phyloP scores from a whole-genome alignment of 1,140 invertebrate genomes.

The Cardiocondyla obscurior region DNA sequence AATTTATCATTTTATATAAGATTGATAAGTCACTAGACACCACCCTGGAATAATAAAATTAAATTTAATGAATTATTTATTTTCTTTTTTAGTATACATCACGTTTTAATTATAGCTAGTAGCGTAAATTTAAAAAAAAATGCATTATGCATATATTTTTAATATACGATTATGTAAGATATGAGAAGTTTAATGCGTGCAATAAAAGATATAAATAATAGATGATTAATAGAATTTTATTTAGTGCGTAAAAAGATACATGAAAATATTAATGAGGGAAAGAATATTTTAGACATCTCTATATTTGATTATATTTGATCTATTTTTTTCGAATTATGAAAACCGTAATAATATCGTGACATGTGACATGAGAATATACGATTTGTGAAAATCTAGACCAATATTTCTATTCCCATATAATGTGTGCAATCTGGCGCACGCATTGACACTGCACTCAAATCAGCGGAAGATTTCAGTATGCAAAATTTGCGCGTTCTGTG shows the following conservation, averaged over 20 bases:
- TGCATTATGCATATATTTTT: not conserved
- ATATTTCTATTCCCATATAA: not conserved
- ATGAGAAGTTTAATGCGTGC: not conserved
- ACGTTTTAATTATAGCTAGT: not conserved
- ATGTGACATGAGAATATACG: not conserved
- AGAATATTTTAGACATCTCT: not conserved
- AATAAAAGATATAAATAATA: not conserved
- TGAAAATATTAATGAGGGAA: not conserved
- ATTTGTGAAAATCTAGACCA: not conserved
- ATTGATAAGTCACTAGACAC: conserved; percentile 22
- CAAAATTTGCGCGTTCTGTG: not conserved
- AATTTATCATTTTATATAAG: conserved; percentile 46
- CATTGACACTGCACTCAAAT: conserved; percentile 15
- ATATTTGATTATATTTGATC: not conserved
- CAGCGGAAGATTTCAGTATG: not conserved
- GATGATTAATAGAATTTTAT: not conserved
- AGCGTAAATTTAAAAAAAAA: not conserved
- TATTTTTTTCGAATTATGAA: not conserved
- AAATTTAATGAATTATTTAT: conserved; percentile 37
- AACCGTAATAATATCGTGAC: not conserved
- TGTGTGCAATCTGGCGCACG: not conserved
- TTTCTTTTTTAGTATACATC: not conserved
- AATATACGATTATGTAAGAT: not conserved
- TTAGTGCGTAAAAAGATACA: not conserved
- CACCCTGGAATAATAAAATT: conserved; percentile 4